These are phyloP conservation scores for Ariolimax columbianus DNA, from an alignment of 2,888 invertebrate genomes.

Conservation along the genomic window DNA sequence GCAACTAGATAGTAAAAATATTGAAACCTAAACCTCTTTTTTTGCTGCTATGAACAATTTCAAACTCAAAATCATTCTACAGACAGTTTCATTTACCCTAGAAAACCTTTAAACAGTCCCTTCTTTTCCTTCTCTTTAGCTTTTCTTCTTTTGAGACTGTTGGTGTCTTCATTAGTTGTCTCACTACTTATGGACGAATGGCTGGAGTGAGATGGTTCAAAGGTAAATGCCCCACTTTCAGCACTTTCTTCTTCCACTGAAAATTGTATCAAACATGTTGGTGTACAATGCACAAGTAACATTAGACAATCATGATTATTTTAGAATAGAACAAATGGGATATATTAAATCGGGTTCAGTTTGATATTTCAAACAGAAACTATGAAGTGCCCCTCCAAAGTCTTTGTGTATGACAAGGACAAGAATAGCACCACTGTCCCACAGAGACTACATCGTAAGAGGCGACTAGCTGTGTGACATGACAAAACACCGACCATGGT, in stretches of 20 bases:
- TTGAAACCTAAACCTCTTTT: not conserved
- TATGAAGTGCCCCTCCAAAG: too few relatives aligned
- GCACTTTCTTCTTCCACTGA: slow-evolving; percentile 81
- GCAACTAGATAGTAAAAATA: not conserved
- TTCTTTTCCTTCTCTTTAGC: slow-evolving; percentile 70
- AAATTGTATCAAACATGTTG: slow-evolving; percentile 47
- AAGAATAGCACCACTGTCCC: too few relatives aligned
- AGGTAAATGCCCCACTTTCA: slow-evolving; percentile 73
- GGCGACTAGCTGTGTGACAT: too few relatives aligned
- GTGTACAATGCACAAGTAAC: not conserved
- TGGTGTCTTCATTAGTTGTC: slow-evolving; percentile 59
- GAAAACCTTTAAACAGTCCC: slow-evolving; percentile 86
- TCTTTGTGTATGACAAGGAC: too few relatives aligned
- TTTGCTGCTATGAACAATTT: not conserved
- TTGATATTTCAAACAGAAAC: too few relatives aligned
- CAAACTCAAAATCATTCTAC: not conserved
- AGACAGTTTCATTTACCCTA: slow-evolving; percentile 59
- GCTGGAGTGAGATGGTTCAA: slow-evolving; percentile 63
- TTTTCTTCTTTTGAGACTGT: slow-evolving; percentile 63
- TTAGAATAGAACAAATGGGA: too few relatives aligned
- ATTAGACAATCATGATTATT: too few relatives aligned
- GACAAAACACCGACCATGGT: too few relatives aligned
- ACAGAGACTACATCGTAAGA: too few relatives aligned
- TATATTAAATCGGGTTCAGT: too few relatives aligned
- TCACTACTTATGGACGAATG: slow-evolving; percentile 75